A percentile compares a stretch with the other conserved stretches of the same genome.
These are phyloP conservation scores for Meriones psammophilus DNA, from an alignment of 2,797 vertebrate species.

Conservation along the genomic window DNA sequence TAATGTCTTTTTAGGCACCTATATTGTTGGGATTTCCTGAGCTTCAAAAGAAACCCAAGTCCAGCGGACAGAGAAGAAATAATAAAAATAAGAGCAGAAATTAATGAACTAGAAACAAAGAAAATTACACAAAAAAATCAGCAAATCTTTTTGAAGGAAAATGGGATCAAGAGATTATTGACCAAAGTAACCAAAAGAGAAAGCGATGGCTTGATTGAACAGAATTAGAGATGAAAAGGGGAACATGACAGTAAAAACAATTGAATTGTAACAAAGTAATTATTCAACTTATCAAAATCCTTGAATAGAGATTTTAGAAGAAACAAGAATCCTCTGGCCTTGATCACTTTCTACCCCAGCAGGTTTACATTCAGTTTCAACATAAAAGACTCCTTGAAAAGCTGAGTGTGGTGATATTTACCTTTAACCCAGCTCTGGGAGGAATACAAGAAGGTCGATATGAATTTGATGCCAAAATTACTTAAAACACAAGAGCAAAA, in stretches of 20 bases:
- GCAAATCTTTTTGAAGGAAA: not conserved
- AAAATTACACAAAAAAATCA: not conserved
- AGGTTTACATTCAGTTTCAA: not conserved
- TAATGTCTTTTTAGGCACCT: not conserved
- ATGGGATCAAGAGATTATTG: not conserved
- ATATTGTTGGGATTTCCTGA: not conserved
- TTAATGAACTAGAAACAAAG: not conserved
- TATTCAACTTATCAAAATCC: not conserved
- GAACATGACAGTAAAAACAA: not conserved
- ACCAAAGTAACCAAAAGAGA: not conserved
- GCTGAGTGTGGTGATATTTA: not conserved
- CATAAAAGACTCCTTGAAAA: not conserved
- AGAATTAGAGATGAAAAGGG: not conserved
- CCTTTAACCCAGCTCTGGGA: not conserved
- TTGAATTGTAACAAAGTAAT: slow-evolving; percentile 8
- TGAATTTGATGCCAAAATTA: not conserved
- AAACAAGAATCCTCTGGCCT: not conserved
- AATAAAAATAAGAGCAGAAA: not conserved
- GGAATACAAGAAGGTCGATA: not conserved
- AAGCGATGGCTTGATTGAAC: not conserved
- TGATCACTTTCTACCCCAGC: not conserved
- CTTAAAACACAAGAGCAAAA: not conserved
- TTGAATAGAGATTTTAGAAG: not conserved
- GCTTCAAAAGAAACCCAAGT: not conserved
- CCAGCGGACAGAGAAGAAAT: not conserved